Conservation (phyloP, 2,797 vertebrate genomes). For the Eremophila alpestris region DNA sequence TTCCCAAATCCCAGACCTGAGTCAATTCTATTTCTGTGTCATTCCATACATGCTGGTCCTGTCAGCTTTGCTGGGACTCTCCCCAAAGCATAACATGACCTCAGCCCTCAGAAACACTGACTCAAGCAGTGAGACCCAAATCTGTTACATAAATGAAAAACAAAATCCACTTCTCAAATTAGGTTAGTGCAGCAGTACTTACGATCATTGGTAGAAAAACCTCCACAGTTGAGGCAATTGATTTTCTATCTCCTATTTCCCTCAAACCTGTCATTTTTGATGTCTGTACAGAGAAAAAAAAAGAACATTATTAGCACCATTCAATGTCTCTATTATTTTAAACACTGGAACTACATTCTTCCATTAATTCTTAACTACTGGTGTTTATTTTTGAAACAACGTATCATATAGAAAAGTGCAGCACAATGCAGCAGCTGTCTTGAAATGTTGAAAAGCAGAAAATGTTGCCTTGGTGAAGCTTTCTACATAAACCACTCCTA, state of each 20-base stretch:
- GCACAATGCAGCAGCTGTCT: background rate
- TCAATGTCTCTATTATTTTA: background rate
- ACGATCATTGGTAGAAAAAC: background rate
- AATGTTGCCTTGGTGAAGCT: background rate
- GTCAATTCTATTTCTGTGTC: background rate
- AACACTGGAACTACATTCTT: background rate
- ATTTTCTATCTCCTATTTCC: conserved; percentile 33
- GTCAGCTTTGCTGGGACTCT: background rate
- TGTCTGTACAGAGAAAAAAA: background rate
- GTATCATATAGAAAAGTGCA: background rate
- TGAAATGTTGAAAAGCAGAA: background rate
- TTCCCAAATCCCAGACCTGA: background rate
- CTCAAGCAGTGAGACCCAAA: background rate
- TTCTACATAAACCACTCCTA: background rate
- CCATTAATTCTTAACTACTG: background rate
- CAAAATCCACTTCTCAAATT: background rate
- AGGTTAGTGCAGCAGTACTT: background rate
- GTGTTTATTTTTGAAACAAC: background rate
- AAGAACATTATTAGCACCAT: background rate
- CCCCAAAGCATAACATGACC: background rate
- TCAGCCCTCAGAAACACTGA: background rate
- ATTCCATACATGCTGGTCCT: background rate
- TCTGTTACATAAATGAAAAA: background rate
- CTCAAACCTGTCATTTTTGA: background rate
- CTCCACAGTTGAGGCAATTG: background rate